These are phyloP conservation scores for Auanema freiburgensis DNA, from an alignment of 2,888 invertebrate species.

Conservation along the genomic window DNA sequence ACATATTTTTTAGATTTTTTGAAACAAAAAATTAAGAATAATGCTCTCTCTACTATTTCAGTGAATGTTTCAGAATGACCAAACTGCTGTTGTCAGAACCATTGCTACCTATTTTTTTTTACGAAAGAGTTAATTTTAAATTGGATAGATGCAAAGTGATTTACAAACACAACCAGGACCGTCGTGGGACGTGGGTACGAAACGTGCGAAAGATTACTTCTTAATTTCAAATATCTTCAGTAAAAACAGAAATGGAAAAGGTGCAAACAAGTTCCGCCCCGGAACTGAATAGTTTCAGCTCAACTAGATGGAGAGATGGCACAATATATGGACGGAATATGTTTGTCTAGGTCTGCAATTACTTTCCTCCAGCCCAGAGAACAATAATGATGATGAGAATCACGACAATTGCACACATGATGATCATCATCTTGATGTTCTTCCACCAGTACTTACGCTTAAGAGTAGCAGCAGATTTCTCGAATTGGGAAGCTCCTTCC, in stretches of 20 bases:
- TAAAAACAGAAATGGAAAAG: constrained; percentile 10
- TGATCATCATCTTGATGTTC: constrained; percentile 65
- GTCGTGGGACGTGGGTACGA: constrained; percentile 7
- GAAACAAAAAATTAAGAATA: no score
- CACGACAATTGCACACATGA: constrained; percentile 52
- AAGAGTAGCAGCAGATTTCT: constrained; percentile 64
- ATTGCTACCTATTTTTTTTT: no score
- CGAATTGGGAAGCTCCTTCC: constrained; percentile 65
- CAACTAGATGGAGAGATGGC: no score
- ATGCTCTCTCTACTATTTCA: no score
- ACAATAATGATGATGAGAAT: constrained; percentile 29
- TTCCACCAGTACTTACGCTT: constrained; percentile 66
- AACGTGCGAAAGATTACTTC: constrained; percentile 2
- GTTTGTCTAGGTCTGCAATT: constrained; percentile 6
- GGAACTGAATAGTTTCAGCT: background rate
- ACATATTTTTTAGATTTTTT: no score
- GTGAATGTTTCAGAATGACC: no score
- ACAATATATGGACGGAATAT: no score
- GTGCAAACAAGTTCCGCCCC: background rate
- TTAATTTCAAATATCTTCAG: background rate
- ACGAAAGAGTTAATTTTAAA: no score
- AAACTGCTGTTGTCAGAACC: no score
- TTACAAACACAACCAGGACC: constrained; percentile 13
- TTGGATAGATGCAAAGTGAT: constrained; percentile 1
- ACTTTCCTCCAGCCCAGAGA: constrained; percentile 25